phyloP scores from a whole-genome alignment of 2,888 invertebrate species.

The Flabesymbios commensalis region DNA sequence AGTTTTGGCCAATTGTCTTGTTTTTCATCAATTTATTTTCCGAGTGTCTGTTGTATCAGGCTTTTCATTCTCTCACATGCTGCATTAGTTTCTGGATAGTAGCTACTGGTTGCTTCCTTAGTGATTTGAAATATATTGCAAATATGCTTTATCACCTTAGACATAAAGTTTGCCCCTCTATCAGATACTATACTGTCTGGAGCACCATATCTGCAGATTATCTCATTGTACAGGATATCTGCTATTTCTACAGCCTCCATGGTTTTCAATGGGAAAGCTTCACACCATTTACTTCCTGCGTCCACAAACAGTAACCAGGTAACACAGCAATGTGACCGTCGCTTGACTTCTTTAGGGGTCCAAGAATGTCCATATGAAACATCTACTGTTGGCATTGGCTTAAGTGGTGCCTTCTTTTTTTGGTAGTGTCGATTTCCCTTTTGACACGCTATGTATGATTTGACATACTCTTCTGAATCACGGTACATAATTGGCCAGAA shows the following conservation, averaged over 20 bases:
- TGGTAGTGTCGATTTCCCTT: constrained; percentile 14
- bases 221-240: not conserved
- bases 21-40: not conserved
- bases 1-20: constrained; percentile 7
- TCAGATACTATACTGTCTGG: not conserved
- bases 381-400: constrained; percentile 23
- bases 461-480: constrained; percentile 21
- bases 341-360: constrained; percentile 19
- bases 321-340: constrained; percentile 28
- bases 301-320: constrained; percentile 31
- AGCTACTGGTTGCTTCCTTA: not conserved
- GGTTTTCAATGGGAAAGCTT: constrained; percentile 28
- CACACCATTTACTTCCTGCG: constrained; percentile 26
- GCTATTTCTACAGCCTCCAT: not conserved
- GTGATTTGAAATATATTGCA: constrained; percentile 5
- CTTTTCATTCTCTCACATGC: not conserved
- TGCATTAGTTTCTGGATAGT: constrained; percentile 5
- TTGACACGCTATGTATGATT: constrained; percentile 29
- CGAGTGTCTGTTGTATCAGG: not conserved
- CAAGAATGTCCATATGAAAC: constrained; percentile 33
- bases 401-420: constrained; percentile 20
- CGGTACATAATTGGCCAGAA: constrained; percentile 36
- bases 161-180: not conserved
- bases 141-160: not conserved
- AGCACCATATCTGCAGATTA: constrained; percentile 10